Evolutionary conservation across 37 sponge, comb jelly and placozoan species (phyloP).

Genomic region (Dysidea cf. avara): DNA sequence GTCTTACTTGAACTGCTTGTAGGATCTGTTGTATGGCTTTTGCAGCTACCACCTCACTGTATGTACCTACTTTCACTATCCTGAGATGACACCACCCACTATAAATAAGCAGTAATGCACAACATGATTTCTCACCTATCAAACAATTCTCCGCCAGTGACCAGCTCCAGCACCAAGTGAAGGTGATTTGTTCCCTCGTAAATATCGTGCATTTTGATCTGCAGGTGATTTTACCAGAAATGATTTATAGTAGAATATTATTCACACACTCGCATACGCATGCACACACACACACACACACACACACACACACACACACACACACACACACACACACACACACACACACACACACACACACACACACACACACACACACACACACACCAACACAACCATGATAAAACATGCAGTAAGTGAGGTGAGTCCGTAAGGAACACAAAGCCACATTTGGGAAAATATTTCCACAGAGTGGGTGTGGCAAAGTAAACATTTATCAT

Average conservation of each 20-base stretch:
- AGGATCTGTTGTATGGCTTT: slow-evolving; percentile 8
- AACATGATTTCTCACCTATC: no score
- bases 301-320: slow-evolving; percentile 51
- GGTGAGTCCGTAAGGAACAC: not conserved
- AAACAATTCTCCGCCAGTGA: not conserved
- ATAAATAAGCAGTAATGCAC: no score
- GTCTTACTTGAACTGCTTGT: slow-evolving; percentile 2
- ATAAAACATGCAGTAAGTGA: not conserved
- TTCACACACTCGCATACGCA: slow-evolving; percentile 43
- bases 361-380: slow-evolving; percentile 23
- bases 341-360: slow-evolving; percentile 17
- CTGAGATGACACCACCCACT: not conserved
- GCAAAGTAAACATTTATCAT: no score
- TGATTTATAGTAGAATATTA: slow-evolving; percentile 2
- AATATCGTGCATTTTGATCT: not conserved
- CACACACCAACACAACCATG: not conserved
- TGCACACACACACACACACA: slow-evolving; percentile 48
- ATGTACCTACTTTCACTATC: slow-evolving; percentile 15
- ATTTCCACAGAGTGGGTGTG: no score
- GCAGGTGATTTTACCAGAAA: no score
- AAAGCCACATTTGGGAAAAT: not conserved
- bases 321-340: slow-evolving; percentile 56
- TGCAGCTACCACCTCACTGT: slow-evolving; percentile 12
- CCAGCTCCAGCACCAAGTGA: slow-evolving; percentile 1
- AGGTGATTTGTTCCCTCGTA: not conserved